Percentiles rank a stretch among this genome's conserved stretches.
Conservation (phyloP, 2,113 vertebrate species). For the Psittacara wagleri region DNA sequence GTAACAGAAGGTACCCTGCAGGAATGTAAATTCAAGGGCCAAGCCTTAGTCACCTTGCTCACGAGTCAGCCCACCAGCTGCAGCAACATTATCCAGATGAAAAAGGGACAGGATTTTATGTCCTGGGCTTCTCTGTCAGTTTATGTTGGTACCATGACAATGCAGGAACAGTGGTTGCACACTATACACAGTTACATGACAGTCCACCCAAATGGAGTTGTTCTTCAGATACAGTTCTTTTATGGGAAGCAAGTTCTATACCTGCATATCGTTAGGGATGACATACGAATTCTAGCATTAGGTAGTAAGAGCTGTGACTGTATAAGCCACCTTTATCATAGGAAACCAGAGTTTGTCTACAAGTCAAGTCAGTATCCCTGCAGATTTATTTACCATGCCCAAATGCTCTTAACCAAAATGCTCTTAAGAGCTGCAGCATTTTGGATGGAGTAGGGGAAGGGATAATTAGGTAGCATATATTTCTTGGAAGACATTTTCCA, state of each 20-base stretch:
- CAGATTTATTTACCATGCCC: background rate
- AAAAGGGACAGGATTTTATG: background rate
- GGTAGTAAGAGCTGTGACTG: background rate
- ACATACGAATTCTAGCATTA: background rate
- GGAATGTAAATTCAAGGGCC: conserved; percentile 25
- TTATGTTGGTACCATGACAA: background rate
- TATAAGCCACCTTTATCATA: background rate
- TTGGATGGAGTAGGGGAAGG: background rate
- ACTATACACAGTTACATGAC: background rate
- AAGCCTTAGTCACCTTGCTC: conserved; percentile 39
- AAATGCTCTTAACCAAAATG: background rate
- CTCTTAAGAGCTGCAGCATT: background rate
- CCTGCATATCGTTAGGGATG: background rate
- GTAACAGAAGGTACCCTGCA: conserved; percentile 27
- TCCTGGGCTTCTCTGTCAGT: background rate
- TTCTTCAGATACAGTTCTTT: background rate
- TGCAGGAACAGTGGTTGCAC: background rate
- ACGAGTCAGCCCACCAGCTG: conserved; percentile 28
- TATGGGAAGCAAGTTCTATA: background rate
- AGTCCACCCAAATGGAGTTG: background rate
- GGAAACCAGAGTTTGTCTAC: background rate
- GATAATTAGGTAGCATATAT: background rate
- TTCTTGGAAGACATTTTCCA: background rate
- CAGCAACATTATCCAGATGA: conserved; percentile 20
- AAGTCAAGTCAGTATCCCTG: background rate